phyloP scores from a whole-genome alignment of 2,797 vertebrate genomes.

The Sparidentex hasta region DNA sequence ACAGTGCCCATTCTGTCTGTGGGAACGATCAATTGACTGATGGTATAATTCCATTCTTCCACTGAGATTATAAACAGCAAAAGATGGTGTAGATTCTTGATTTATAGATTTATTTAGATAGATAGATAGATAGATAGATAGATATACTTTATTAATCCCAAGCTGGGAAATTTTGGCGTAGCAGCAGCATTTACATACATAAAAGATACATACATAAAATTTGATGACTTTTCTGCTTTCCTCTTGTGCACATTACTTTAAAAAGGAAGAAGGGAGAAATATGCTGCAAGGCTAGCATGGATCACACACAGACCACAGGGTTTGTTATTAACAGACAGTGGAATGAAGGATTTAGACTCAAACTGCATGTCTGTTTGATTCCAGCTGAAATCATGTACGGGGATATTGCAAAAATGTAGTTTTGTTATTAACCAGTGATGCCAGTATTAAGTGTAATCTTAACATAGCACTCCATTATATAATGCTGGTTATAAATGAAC shows the following conservation, averaged over 20 bases:
- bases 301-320: not conserved
- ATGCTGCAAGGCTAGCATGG: not conserved
- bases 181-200: no score
- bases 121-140: no score
- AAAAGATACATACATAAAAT: no score
- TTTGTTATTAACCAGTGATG: not conserved
- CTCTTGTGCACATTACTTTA: not conserved
- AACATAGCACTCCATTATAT: not conserved
- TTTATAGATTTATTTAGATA: not conserved
- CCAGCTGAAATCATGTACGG: not conserved
- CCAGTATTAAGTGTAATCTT: not conserved
- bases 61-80: not conserved
- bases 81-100: not conserved
- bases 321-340: not conserved
- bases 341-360: not conserved
- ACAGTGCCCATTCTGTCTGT: constrained; percentile 43
- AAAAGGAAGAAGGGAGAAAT: not conserved
- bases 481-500: not conserved
- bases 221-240: not conserved
- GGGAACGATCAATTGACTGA: constrained; percentile 34
- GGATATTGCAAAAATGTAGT: not conserved
- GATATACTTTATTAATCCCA: no score
- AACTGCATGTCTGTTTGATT: not conserved
- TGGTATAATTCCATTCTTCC: not conserved
- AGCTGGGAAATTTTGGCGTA: no score